Evolutionary conservation across 1,140 invertebrate genomes (phyloP).

Genomic region (Bradysia coprophila): DNA sequence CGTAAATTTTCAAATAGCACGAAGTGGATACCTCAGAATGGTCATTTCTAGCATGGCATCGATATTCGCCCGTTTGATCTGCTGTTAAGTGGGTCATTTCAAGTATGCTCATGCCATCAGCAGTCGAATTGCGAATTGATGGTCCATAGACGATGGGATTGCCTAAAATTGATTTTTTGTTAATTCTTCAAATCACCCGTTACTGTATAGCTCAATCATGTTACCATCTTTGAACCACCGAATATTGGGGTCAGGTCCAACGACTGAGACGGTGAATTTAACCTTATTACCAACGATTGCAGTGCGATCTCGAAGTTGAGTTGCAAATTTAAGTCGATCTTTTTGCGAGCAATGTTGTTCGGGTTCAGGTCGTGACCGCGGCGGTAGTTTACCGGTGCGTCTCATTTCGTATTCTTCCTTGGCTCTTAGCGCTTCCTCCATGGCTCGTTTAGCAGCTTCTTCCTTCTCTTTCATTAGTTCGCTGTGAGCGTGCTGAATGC

Average conservation of each 20-base stretch:
- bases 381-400: not conserved
- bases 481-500: slow-evolving; percentile 19
- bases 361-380: not conserved
- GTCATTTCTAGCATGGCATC: slow-evolving; percentile 20
- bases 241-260: slow-evolving; percentile 59
- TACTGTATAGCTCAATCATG: too few species aligned
- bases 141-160: slow-evolving; percentile 19
- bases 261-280: slow-evolving; percentile 65
- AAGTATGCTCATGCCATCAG: slow-evolving; percentile 19
- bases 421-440: slow-evolving; percentile 16
- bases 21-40: slow-evolving; percentile 21
- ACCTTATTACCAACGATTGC: slow-evolving; percentile 54
- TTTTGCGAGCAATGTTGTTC: slow-evolving; percentile 17
- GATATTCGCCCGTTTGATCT: slow-evolving; percentile 18
- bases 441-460: slow-evolving; percentile 12
- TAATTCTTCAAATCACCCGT: too few species aligned
- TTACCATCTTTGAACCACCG: slow-evolving; percentile 77
- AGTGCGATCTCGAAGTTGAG: slow-evolving; percentile 57
- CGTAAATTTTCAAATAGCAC: slow-evolving; percentile 23
- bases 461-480: slow-evolving; percentile 16
- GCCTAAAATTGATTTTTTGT: too few species aligned
- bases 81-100: slow-evolving; percentile 13
- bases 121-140: slow-evolving; percentile 15
- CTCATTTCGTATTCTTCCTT: slow-evolving; percentile 16
- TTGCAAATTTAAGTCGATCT: slow-evolving; percentile 40